Conservation (phyloP, 2,113 vertebrate genomes). For the Motacilla tschutschensis region DNA sequence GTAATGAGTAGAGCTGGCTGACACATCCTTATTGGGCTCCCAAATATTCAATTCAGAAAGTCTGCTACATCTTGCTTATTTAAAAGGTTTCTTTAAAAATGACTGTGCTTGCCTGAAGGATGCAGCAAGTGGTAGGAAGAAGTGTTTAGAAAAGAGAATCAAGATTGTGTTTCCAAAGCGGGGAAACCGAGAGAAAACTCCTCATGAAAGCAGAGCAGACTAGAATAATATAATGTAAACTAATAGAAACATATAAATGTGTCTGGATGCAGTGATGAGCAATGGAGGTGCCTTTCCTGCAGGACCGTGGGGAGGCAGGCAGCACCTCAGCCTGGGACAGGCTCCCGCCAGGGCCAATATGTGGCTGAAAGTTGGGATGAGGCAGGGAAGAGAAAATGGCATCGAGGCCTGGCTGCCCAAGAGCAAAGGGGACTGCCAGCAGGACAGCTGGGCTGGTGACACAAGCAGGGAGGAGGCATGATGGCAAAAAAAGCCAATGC, state of each 20-base stretch:
- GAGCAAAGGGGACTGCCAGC: rapidly evolving
- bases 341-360: too few relatives aligned
- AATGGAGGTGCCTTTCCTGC: neutral
- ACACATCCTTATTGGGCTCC: neutral
- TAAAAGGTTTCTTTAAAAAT: neutral
- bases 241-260: neutral
- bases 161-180: rapidly evolving
- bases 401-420: rapidly evolving
- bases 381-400: neutral
- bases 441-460: neutral
- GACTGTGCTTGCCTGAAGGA: neutral
- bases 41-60: neutral
- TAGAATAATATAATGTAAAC: neutral
- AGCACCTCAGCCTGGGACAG: neutral
- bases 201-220: neutral
- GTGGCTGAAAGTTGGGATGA: neutral
- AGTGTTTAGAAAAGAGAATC: neutral
- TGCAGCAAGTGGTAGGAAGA: neutral
- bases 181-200: neutral
- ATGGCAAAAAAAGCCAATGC: rapidly evolving
- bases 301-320: neutral
- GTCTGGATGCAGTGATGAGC: neutral
- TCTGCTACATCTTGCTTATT: neutral
- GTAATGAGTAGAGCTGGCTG: neutral
- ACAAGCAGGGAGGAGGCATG: neutral